These are phyloP conservation scores for Apeira syringaria DNA, from an alignment of 2,888 invertebrate genomes.

Conservation along the genomic window DNA sequence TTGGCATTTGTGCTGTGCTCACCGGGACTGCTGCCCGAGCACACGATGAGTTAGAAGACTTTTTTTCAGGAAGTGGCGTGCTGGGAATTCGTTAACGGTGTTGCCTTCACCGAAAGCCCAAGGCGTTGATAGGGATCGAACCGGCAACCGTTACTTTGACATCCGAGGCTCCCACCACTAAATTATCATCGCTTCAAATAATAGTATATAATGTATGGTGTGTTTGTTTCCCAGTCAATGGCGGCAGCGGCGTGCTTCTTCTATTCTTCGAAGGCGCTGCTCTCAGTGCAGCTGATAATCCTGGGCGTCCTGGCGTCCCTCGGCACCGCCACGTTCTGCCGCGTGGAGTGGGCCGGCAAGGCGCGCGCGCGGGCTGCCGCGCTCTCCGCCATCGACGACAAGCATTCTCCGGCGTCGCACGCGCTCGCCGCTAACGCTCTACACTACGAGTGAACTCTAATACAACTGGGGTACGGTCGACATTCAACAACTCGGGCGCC, in stretches of 20 bases:
- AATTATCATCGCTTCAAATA: too few relatives aligned
- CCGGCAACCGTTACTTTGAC: too few relatives aligned
- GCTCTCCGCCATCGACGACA: conserved; percentile 54
- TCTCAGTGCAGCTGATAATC: conserved; percentile 89
- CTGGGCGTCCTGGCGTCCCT: conserved; percentile 87
- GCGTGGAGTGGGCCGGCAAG: conserved; percentile 86
- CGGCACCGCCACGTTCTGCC: conserved; percentile 90
- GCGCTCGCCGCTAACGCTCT: conserved; percentile 65
- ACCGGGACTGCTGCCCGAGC: too few relatives aligned
- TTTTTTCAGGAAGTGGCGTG: too few relatives aligned
- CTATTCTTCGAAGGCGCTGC: conserved; percentile 88
- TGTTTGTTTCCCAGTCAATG: conserved; percentile 87
- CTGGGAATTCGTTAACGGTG: too few relatives aligned
- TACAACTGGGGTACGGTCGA: neutral
- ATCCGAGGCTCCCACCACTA: too few relatives aligned
- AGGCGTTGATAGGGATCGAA: too few relatives aligned
- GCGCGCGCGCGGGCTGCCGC: conserved; percentile 59
- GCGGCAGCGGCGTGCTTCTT: conserved; percentile 94
- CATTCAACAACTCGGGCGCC: neutral
- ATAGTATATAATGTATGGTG: too few relatives aligned
- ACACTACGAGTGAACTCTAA: conserved; percentile 62
- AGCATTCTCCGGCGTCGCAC: conserved; percentile 54
- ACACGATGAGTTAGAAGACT: too few relatives aligned
- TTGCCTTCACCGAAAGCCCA: too few relatives aligned
- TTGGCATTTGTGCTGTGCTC: too few relatives aligned